Percentiles rank a stretch among this genome's conserved stretches.
Conservation (phyloP, 2,888 invertebrate genomes). For the Sipunculus nudus region DNA sequence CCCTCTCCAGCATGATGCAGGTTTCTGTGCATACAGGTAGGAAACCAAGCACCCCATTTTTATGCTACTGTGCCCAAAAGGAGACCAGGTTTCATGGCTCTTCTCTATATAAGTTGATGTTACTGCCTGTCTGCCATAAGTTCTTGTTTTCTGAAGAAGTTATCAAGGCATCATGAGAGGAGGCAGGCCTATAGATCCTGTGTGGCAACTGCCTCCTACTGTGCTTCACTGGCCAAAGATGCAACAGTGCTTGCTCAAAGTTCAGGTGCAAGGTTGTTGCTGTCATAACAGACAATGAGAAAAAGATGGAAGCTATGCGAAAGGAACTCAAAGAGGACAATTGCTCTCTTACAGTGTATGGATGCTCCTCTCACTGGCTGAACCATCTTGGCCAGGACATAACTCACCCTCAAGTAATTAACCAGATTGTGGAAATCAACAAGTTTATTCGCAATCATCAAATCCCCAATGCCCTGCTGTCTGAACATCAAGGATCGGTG, state of each 20-base stretch:
- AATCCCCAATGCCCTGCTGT: not conserved
- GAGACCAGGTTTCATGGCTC: too few species aligned
- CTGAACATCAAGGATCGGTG: not conserved
- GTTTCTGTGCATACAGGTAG: too few species aligned
- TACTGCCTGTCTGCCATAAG: too few species aligned
- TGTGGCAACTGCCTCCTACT: conserved; percentile 27
- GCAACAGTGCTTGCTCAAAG: conserved; percentile 6
- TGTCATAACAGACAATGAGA: not conserved
- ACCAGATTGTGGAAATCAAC: not conserved
- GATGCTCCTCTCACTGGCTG: conserved; percentile 2
- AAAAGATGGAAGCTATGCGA: not conserved
- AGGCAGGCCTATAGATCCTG: conserved; percentile 17
- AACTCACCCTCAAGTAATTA: not conserved
- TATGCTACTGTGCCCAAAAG: too few species aligned
- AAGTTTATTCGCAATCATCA: not conserved
- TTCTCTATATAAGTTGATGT: too few species aligned
- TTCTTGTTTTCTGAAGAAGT: too few species aligned
- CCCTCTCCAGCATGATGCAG: too few species aligned
- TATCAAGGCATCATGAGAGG: too few species aligned
- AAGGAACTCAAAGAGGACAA: not conserved
- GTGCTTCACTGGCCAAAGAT: conserved; percentile 15
- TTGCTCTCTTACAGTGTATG: not conserved
- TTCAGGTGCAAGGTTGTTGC: conserved; percentile 21
- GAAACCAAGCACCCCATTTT: too few species aligned
- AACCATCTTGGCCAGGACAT: not conserved